Base-by-base conservation (phyloP, 2,113 vertebrate species). In the Microcebus murinus region DNA sequence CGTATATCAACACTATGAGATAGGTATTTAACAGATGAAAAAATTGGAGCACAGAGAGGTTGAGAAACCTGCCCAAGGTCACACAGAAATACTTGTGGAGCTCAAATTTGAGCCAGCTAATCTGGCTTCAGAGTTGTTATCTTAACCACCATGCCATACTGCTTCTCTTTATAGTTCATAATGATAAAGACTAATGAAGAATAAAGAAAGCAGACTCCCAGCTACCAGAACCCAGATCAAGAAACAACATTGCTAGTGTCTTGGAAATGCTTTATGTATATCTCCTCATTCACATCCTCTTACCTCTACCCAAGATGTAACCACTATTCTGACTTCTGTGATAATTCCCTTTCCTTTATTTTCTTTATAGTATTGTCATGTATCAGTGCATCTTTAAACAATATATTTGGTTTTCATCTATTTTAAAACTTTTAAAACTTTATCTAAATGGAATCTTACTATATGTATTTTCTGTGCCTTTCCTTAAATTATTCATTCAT, bases 391-490 rank as follows among this genome's bases (percentile, higher is more conserved):
- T 63, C 34, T 80, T 31, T 74, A 90, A 50, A 82, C 17, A 87
- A 67, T 82, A 52, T 73, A 29, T 80, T 77, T 90, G 48, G 42
- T 65, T 85, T 79, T 91, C 68, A 20, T 61, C 39, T 61, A 42
- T 71, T 85, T 79, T 91, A 63, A 94, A 76, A 82, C 34, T 68
- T 85, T 80, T 87, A 61, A 87, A 77, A 82, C 27, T 68, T 87
- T 76, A 83, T 42, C 39, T 89, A 70, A 67, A 63, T 88, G 23
- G 45, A 76, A 65, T 83, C 52, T 88, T 67, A 55, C 14, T 21
- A n/a, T 27, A 36, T 91, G 25, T 82, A 71, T 74, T 74, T 73
- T 39, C 57, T 76, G 25, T 82, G 36, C 55, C 83, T 95, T 86
- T 48, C 31, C 73, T 59, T 94, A 57, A 90, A 57, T 76, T 85